Conservation (phyloP, 2,113 vertebrate genomes). For the Eonycteris spelaea region DNA sequence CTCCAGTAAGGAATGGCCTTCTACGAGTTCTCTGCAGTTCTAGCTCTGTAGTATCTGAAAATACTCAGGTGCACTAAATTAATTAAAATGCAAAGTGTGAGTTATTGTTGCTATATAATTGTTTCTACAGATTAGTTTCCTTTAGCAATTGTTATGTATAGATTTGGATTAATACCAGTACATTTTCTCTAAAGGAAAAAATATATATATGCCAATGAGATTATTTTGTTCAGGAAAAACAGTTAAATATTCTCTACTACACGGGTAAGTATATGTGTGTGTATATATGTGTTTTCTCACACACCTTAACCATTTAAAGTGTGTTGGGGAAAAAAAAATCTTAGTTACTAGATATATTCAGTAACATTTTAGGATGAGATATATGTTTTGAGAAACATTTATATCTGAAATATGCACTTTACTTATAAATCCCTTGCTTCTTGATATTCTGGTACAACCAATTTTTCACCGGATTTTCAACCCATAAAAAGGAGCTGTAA, state of each 20-base stretch:
- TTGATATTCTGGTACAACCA: conserved; percentile 65
- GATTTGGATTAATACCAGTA: neutral
- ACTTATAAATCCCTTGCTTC: conserved; percentile 44
- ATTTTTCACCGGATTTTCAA: conserved; percentile 59
- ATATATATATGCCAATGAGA: neutral
- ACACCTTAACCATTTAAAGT: neutral
- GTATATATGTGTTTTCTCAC: neutral
- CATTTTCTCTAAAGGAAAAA: neutral
- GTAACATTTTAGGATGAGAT: conserved; percentile 62
- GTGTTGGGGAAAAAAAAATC: neutral
- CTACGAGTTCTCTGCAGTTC: neutral
- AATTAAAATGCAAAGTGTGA: neutral
- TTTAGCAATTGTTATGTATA: neutral
- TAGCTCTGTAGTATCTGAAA: neutral
- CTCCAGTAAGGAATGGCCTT: neutral
- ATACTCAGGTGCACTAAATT: neutral
- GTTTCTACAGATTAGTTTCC: neutral
- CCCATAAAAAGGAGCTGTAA: conserved; percentile 63
- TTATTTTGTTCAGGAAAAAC: neutral
- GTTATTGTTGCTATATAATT: neutral
- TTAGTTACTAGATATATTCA: neutral
- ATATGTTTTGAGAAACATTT: conserved; percentile 37
- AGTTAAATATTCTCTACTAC: neutral
- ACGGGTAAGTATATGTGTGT: neutral
- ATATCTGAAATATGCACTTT: conserved; percentile 46